A percentile compares a stretch with the other conserved stretches of the same genome.
Conservation (phyloP, 1,140 invertebrate genomes). For the Drosophila dunni region DNA sequence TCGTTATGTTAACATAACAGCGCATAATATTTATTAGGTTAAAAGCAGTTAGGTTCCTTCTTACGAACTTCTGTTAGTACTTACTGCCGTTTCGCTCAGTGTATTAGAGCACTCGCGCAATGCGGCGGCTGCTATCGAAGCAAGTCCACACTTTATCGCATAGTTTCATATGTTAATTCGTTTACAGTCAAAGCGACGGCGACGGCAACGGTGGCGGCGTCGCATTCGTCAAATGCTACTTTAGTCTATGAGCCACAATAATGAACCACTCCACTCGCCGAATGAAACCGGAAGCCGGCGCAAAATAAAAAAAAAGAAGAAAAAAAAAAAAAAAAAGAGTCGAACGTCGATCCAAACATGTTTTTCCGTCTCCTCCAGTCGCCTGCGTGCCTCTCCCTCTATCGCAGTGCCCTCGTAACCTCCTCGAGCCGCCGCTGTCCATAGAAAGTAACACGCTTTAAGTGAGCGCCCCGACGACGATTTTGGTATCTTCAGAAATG, state of each 20-base stretch:
- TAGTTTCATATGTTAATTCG: constrained; percentile 75
- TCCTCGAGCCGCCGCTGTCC: background rate
- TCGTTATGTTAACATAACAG: background rate
- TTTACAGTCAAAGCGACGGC: constrained; percentile 29
- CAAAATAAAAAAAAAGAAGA: constrained; percentile 2
- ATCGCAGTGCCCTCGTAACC: background rate
- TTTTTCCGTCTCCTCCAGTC: constrained; percentile 26
- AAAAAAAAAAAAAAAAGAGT: constrained; percentile 15
- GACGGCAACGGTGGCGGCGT: constrained; percentile 19
- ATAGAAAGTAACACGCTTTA: constrained; percentile 63
- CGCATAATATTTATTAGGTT: no score
- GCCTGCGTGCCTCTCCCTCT: background rate
- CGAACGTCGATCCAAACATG: constrained; percentile 51
- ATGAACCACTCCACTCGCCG: constrained; percentile 26
- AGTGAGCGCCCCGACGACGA: constrained; percentile 21
- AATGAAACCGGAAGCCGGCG: constrained; percentile 49
- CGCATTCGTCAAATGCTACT: constrained; percentile 59
- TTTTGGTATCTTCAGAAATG: constrained; percentile 28
- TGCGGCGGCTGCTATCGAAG: constrained; percentile 57
- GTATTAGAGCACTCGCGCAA: constrained; percentile 53
- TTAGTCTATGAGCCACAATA: constrained; percentile 50
- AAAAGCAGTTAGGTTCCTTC: no score
- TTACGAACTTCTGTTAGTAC: background rate
- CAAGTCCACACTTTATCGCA: constrained; percentile 79
- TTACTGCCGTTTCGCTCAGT: constrained; percentile 19